Conservation (phyloP, 2,888 invertebrate species). For the Plebejus melissa region DNA sequence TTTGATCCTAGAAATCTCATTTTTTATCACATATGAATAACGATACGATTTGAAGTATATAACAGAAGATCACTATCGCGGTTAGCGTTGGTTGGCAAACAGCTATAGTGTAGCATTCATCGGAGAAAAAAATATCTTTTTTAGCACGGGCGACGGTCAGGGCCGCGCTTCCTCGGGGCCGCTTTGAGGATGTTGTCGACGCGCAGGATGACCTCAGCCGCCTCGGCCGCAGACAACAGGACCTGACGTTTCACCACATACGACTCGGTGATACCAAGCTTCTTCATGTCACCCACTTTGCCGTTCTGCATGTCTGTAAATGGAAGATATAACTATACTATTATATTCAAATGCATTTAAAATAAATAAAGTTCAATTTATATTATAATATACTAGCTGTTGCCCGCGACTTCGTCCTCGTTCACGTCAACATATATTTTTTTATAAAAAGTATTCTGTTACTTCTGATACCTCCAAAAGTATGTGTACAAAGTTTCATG, state of each 20-base stretch:
- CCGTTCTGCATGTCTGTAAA: conserved; percentile 91
- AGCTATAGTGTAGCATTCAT: background rate
- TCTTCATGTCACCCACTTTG: conserved; percentile 92
- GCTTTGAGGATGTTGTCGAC: conserved; percentile 98
- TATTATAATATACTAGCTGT: no score
- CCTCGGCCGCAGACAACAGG: conserved; percentile 95
- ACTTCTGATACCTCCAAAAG: no score
- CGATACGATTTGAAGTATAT: background rate
- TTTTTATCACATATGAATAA: no score
- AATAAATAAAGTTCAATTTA: background rate
- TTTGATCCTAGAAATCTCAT: background rate
- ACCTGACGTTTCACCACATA: conserved; percentile 98
- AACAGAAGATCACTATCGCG: no score
- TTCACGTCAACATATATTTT: no score
- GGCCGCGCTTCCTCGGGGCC: conserved; percentile 91
- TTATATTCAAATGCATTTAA: no score
- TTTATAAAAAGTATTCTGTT: no score
- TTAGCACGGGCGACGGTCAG: conserved; percentile 91
- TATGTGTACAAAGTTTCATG: no score
- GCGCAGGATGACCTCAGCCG: conserved; percentile 98
- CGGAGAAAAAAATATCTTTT: background rate
- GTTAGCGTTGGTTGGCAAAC: no score
- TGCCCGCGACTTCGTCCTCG: no score
- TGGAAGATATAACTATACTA: background rate
- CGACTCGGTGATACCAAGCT: conserved; percentile 96